Base-by-base conservation (phyloP, 2,113 vertebrate genomes). In the Serinus canaria region DNA sequence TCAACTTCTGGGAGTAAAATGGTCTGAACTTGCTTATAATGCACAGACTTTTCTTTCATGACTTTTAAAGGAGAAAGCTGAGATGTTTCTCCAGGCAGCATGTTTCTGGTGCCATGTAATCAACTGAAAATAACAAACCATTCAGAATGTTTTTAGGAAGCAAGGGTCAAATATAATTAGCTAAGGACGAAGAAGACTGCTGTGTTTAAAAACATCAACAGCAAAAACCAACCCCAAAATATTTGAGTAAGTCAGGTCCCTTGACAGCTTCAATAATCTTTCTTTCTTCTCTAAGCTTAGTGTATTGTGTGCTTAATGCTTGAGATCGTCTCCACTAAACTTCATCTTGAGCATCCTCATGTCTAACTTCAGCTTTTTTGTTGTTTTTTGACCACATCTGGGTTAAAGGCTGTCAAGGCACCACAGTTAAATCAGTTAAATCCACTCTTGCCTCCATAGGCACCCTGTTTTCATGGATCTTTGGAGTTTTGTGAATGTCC, bases 271-370 rank as follows among this genome's bases (percentile, higher is more conserved):
- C 58, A 67, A 1, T n/a, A 31, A 59, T 82, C 44, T 67, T 67
- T 73, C 55, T 41, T 86, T 90, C 78, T 81, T 74, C 86, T 84
- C 75, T 79, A 41, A 94, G 64, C 79, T 90, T 47, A 89, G 56
- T 69, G 46, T 69, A 39, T 70, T 53, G 47, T 81, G 79, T 74
- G 89, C 95, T 87, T 90, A 89, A 90, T 67, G 90, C 91, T 83
- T 74, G 44, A 90, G 68, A 67, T 58, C 3, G 13, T 90, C 73
- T 89, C 73, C 59, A 72, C 93, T 93, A 80, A 95, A 73, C 73
- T 74, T 95, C 90, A 90, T 81, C 73, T 74, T 83, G 64, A 87
- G 56, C 90, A 77, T 91, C 83, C 25, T 95, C 85, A 93, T 90
- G 52, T 47, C 73, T 94, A 77, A 91, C 60, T 74, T 66, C 25